phyloP scores from a whole-genome alignment of 1,140 invertebrate genomes.

The Drosophila pectinifera region DNA sequence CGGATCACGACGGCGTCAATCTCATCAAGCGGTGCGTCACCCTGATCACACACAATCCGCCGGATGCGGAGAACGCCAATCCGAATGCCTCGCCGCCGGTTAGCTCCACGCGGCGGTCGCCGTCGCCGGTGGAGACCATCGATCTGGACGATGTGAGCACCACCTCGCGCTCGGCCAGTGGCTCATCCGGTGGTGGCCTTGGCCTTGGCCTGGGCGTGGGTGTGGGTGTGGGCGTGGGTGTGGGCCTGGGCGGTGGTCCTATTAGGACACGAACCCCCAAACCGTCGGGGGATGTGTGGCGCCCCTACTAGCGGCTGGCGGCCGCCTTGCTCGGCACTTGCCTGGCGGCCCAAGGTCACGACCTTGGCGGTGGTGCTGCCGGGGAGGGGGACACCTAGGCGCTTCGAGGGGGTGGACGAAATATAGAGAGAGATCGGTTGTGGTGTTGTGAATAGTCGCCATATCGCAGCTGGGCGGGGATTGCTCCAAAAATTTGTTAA shows the following conservation, averaged over 20 bases:
- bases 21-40: slow-evolving; percentile 81
- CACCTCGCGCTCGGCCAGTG: slow-evolving; percentile 71
- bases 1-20: slow-evolving; percentile 66
- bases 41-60: slow-evolving; percentile 77
- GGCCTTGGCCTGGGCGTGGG: slow-evolving; percentile 8
- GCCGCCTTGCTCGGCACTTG: slow-evolving; percentile 77
- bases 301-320: slow-evolving; percentile 84
- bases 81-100: slow-evolving; percentile 82
- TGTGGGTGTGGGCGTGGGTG: slow-evolving; percentile 11
- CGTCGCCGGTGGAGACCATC: slow-evolving; percentile 79
- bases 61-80: slow-evolving; percentile 79
- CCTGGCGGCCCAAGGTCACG: slow-evolving; percentile 54
- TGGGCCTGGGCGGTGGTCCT: slow-evolving; percentile 51
- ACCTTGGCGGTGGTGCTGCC: slow-evolving; percentile 6
- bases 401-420: neutral
- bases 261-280: slow-evolving; percentile 81
- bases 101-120: slow-evolving; percentile 75
- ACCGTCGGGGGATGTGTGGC: slow-evolving; percentile 81
- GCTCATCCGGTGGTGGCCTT: slow-evolving; percentile 32
- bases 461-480: slow-evolving; percentile 62
- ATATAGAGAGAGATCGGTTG: slow-evolving; percentile 1
- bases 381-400: neutral
- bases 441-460: slow-evolving; percentile 51
- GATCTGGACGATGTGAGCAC: slow-evolving; percentile 82
- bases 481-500: slow-evolving; percentile 22